Percentiles rank a stretch among this genome's conserved stretches.
Evolutionary conservation across 2,888 invertebrate genomes (phyloP).

Genomic region (Endotricha flammealis): DNA sequence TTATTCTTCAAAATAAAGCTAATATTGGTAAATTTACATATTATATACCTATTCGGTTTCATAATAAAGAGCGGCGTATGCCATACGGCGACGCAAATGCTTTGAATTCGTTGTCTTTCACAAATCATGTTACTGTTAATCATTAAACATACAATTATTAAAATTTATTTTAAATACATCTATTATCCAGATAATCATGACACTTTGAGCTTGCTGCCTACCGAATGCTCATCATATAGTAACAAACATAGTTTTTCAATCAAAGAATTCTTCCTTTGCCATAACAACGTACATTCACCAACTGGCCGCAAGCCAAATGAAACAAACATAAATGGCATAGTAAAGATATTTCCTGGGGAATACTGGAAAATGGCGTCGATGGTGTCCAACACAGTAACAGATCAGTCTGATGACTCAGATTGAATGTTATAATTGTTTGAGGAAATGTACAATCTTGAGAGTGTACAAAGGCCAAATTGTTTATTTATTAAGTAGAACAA

Average conservation of each 20-base stretch:
- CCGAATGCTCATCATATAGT: conserved; percentile 44
- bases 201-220: conserved; percentile 46
- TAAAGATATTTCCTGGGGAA: conserved; percentile 24
- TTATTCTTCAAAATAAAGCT: too few species aligned
- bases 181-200: conserved; percentile 43
- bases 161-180: too few species aligned
- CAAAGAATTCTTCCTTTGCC: conserved; percentile 27
- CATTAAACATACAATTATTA: too few species aligned
- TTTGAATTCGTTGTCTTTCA: too few species aligned
- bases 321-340: conserved; percentile 15
- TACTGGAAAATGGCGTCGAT: conserved; percentile 24
- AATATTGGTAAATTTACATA: too few species aligned
- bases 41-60: conserved; percentile 9
- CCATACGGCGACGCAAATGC: too few species aligned
- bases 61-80: too few species aligned
- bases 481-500: conserved; percentile 1
- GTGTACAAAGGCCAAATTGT: not conserved
- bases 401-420: conserved; percentile 17
- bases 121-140: too few species aligned
- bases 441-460: not conserved
- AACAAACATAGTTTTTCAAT: conserved; percentile 36
- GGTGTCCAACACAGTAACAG: conserved; percentile 6
- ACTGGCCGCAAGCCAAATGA: conserved; percentile 10
- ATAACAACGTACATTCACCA: conserved; percentile 17
- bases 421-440: not conserved